Percentiles rank a stretch among this genome's conserved stretches.
phyloP scores from a whole-genome alignment of 2,113 vertebrate genomes.

The Osmerus eperlanus region DNA sequence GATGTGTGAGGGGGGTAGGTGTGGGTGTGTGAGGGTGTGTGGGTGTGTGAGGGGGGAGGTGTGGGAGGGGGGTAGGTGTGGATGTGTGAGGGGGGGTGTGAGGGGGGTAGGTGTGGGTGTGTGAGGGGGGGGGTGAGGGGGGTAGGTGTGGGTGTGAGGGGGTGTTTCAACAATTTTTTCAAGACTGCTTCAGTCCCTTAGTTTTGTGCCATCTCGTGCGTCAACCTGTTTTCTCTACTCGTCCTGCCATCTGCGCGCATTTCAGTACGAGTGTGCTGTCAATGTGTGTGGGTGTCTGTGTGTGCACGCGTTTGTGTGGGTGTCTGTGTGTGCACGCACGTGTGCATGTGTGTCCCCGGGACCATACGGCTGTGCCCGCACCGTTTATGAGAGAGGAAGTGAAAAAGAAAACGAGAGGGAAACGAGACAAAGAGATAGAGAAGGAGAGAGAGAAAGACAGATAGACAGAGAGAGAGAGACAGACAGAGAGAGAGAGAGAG shows the following conservation, averaged over 20 bases:
- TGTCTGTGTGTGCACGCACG: background rate
- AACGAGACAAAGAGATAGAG: slow-evolving; percentile 2
- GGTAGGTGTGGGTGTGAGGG: background rate
- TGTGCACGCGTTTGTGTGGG: background rate
- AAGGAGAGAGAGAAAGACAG: slow-evolving; percentile 4
- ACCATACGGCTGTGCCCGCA: slow-evolving; percentile 6
- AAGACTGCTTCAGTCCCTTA: background rate
- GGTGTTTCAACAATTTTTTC: background rate
- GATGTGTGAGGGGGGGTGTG: too few species aligned
- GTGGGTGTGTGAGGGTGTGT: too few species aligned
- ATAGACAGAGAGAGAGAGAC: background rate
- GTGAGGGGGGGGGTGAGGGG: too few species aligned
- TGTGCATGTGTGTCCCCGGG: background rate
- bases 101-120: background rate
- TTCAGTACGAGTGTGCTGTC: background rate
- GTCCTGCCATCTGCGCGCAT: background rate
- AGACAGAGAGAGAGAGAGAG: slow-evolving; percentile 5
- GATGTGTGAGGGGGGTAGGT: too few species aligned
- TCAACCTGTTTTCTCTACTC: background rate
- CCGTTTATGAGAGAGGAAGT: background rate
- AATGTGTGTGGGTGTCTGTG: background rate
- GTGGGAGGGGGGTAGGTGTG: background rate
- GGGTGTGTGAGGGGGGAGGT: too few species aligned
- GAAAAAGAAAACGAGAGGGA: background rate
- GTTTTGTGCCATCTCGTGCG: background rate